A percentile compares a stretch with the other conserved stretches of the same genome.
Evolutionary conservation across 2,888 invertebrate genomes (phyloP).

Genomic region (Diloba caeruleocephala): DNA sequence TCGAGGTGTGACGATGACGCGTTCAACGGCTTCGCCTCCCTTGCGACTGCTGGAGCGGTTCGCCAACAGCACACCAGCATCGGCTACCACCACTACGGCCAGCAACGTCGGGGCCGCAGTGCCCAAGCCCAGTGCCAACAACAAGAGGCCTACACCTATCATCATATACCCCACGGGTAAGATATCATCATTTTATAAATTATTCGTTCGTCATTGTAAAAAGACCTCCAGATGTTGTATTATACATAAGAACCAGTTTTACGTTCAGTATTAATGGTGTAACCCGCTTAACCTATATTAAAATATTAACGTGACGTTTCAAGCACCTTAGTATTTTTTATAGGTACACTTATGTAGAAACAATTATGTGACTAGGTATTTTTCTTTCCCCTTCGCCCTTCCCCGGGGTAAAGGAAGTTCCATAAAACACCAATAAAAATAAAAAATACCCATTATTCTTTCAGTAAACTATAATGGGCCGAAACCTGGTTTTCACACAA

Average conservation of each 20-base stretch:
- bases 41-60: conserved; percentile 71
- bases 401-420: no score
- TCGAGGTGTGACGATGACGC: conserved; percentile 66
- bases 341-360: no score
- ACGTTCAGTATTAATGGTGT: no score
- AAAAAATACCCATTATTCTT: conserved; percentile 13
- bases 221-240: no score
- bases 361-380: conserved; percentile 25
- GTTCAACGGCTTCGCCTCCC: conserved; percentile 67
- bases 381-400: no score
- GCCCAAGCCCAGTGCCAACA: conserved; percentile 78
- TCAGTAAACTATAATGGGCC: neutral
- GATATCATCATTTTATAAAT: neutral
- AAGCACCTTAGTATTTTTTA: no score
- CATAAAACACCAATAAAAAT: no score
- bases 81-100: conserved; percentile 63
- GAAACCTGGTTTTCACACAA: conserved; percentile 29
- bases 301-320: no score
- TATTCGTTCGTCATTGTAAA: neutral
- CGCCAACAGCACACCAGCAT: conserved; percentile 61
- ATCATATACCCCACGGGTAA: conserved; percentile 83
- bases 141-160: conserved; percentile 92
- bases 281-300: no score
- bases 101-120: conserved; percentile 64
- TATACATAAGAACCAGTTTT: no score